Evolutionary conservation across 2,113 vertebrate species (phyloP).

Genomic region (Bos indicus): DNA sequence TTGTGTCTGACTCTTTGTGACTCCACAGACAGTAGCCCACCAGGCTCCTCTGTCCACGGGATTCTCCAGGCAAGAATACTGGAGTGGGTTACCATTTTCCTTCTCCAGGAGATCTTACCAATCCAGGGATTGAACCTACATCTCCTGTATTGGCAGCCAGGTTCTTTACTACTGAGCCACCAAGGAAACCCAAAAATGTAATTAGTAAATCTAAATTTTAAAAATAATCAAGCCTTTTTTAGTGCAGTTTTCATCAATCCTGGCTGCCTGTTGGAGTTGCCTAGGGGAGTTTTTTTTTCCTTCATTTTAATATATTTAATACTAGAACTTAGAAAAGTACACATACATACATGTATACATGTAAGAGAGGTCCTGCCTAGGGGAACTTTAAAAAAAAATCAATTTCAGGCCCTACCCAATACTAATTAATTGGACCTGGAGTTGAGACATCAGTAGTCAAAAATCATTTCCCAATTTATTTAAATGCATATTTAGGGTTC

Average conservation of each 20-base stretch:
- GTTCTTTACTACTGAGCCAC: background rate
- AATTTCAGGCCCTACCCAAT: background rate
- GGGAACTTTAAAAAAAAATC: background rate
- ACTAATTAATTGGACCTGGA: background rate
- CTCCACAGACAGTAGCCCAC: too few relatives aligned
- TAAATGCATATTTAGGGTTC: background rate
- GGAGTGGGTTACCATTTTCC: background rate
- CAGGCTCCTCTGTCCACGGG: too few relatives aligned
- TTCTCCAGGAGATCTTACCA: background rate
- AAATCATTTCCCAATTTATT: background rate
- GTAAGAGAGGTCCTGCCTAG: background rate
- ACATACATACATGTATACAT: background rate
- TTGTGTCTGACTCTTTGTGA: rapidly evolving
- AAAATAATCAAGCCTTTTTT: background rate
- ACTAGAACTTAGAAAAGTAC: background rate
- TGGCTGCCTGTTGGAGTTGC: background rate
- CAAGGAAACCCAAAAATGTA: background rate
- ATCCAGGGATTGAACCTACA: background rate
- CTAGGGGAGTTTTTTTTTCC: background rate
- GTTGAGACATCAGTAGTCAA: background rate
- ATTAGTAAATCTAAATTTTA: background rate
- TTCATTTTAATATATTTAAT: background rate
- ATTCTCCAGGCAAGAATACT: too few relatives aligned
- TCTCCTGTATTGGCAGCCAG: background rate
- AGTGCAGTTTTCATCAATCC: background rate